phyloP scores from a whole-genome alignment of 2,797 vertebrate genomes.

The Apogon talboti region DNA sequence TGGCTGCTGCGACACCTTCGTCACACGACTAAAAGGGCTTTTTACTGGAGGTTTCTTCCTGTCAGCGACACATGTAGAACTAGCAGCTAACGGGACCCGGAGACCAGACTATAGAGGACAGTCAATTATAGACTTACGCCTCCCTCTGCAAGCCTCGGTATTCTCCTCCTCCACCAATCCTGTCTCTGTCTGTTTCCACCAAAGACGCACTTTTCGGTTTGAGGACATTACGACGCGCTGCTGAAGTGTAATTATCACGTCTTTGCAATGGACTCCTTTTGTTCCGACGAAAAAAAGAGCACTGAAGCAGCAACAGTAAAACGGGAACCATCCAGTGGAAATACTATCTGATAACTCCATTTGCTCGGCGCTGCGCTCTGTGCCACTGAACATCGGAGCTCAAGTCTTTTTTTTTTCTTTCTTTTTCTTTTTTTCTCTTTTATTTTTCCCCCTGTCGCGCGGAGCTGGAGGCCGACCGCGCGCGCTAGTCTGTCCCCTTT shows the following conservation, averaged over 20 bases:
- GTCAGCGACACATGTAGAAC: conserved; percentile 96
- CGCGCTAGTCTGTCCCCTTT: conserved; percentile 30
- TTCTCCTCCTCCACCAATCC: not conserved
- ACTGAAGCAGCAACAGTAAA: conserved; percentile 50
- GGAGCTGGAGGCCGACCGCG: conserved; percentile 60
- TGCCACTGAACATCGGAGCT: conserved; percentile 50
- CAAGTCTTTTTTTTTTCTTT: conserved; percentile 21
- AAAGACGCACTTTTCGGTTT: conserved; percentile 29
- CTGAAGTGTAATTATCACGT: conserved; percentile 23
- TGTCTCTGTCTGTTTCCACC: not conserved
- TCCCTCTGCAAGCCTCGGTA: conserved; percentile 15
- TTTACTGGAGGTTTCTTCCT: conserved; percentile 89
- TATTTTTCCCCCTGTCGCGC: conserved; percentile 14
- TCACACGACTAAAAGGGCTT: conserved; percentile 85
- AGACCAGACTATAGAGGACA: conserved; percentile 49
- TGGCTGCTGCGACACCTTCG: conserved; percentile 86
- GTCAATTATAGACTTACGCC: conserved; percentile 22
- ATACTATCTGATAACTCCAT: conserved; percentile 88
- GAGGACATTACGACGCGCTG: conserved; percentile 57
- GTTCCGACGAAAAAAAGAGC: conserved; percentile 45
- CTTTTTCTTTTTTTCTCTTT: no score
- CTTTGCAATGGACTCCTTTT: conserved; percentile 71
- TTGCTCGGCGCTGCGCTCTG: conserved; percentile 66
- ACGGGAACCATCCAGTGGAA: conserved; percentile 79
- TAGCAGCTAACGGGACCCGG: conserved; percentile 77